Conservation (phyloP, 2,888 invertebrate genomes). For the Malthinus seriepunctatus region DNA sequence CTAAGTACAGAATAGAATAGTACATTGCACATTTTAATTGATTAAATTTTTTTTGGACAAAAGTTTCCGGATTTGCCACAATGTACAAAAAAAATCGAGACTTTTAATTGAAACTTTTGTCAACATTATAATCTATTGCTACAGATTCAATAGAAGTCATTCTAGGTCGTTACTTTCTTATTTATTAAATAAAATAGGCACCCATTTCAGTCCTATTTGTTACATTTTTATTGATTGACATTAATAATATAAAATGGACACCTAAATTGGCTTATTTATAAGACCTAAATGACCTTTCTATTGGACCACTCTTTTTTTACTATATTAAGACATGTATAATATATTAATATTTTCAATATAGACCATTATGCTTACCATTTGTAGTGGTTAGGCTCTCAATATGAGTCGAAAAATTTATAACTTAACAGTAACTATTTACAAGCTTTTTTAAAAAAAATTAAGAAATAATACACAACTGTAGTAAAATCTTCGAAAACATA, state of each 20-base stretch:
- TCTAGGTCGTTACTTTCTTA: slow-evolving; percentile 33
- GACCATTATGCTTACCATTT: too few relatives aligned
- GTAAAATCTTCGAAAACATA: neutral
- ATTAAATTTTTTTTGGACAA: slow-evolving; percentile 1
- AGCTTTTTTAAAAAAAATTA: neutral
- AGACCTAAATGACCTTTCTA: slow-evolving; percentile 41
- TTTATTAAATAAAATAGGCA: slow-evolving; percentile 38
- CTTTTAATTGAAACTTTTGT: neutral
- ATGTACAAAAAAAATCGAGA: neutral
- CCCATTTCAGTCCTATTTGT: slow-evolving; percentile 45
- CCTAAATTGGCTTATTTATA: slow-evolving; percentile 23
- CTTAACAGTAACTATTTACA: neutral
- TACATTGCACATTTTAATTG: slow-evolving; percentile 23
- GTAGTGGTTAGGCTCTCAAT: too few relatives aligned
- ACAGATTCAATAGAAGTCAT: slow-evolving; percentile 39
- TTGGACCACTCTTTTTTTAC: slow-evolving; percentile 34
- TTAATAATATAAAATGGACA: slow-evolving; percentile 30
- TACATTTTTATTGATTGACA: slow-evolving; percentile 41
- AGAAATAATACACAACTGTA: slow-evolving; percentile 5
- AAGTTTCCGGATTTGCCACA: neutral
- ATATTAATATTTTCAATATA: too few relatives aligned
- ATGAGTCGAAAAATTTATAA: too few relatives aligned
- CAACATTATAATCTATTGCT: neutral
- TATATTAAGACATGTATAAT: slow-evolving; percentile 10
- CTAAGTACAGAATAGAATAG: slow-evolving; percentile 24